Conservation (phyloP, 92 coral and sea anemone genomes). For the Muricea muricata region DNA sequence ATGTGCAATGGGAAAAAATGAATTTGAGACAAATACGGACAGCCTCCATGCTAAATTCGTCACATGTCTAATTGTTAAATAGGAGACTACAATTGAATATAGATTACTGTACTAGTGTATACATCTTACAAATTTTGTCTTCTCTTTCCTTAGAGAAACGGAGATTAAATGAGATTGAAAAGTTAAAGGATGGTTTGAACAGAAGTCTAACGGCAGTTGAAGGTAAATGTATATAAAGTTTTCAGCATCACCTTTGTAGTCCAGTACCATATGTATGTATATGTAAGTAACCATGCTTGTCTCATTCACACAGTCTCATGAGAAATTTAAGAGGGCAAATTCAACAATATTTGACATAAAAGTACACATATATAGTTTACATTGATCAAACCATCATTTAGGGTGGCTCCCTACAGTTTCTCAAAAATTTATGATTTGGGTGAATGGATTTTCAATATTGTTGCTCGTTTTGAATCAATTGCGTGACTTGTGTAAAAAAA, state of each 20-base stretch:
- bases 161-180: not conserved
- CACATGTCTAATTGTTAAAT: not conserved
- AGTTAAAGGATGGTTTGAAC: conserved; percentile 2
- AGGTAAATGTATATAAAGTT: not conserved
- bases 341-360: not conserved
- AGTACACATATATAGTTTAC: not conserved
- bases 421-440: no score
- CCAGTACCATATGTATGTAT: not conserved
- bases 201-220: not conserved
- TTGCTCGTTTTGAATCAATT: no score
- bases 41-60: not conserved
- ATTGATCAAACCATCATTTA: not conserved
- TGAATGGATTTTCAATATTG: no score
- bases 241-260: not conserved
- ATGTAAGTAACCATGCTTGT: not conserved
- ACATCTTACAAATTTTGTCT: not conserved
- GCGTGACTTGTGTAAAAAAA: no score
- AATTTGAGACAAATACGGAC: not conserved
- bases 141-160: not conserved
- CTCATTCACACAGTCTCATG: not conserved
- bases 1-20: not conserved
- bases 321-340: not conserved
- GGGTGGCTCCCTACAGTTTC: no score
- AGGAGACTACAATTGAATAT: not conserved
- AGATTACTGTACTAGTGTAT: not conserved